Conservation (phyloP, 2,113 vertebrate species). For the Reinhardtius hippoglossoides region DNA sequence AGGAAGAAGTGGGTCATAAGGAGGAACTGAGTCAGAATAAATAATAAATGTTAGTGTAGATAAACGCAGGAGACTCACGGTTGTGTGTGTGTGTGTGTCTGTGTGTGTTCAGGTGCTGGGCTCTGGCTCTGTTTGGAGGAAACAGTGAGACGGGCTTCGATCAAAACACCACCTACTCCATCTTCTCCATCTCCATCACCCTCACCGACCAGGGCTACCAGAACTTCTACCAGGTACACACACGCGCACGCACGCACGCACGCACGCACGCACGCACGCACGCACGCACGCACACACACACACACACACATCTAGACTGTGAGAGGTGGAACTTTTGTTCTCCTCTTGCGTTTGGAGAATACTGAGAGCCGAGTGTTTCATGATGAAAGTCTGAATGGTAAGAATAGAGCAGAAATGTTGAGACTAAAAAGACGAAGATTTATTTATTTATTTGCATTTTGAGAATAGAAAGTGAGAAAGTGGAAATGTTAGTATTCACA, state of each 20-base stretch:
- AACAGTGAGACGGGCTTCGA: constrained; percentile 96
- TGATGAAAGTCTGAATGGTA: too few species aligned
- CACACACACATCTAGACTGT: not conserved
- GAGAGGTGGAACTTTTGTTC: too few species aligned
- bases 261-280: constrained; percentile 1
- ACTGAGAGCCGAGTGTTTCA: too few species aligned
- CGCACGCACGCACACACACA: constrained; percentile 9
- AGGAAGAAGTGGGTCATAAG: constrained; percentile 88
- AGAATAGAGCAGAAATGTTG: too few species aligned
- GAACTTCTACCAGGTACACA: constrained; percentile 91
- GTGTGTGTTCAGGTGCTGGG: constrained; percentile 88
- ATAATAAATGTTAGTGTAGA: too few species aligned
- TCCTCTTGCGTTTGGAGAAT: too few species aligned
- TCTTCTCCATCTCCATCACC: constrained; percentile 95
- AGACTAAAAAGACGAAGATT: too few species aligned
- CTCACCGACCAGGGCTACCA: constrained; percentile 93
- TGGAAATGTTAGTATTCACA: too few species aligned
- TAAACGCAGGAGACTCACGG: too few species aligned
- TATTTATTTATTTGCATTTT: too few species aligned
- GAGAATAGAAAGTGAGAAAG: too few species aligned
- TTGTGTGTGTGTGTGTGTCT: not conserved
- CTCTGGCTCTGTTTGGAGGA: constrained; percentile 93
- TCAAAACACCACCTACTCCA: constrained; percentile 95
- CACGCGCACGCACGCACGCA: constrained; percentile 6
- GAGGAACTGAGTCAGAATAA: accelerated